These are phyloP conservation scores for Synaphobranchus kaupii DNA, from an alignment of 2,797 vertebrate genomes.

Conservation along the genomic window DNA sequence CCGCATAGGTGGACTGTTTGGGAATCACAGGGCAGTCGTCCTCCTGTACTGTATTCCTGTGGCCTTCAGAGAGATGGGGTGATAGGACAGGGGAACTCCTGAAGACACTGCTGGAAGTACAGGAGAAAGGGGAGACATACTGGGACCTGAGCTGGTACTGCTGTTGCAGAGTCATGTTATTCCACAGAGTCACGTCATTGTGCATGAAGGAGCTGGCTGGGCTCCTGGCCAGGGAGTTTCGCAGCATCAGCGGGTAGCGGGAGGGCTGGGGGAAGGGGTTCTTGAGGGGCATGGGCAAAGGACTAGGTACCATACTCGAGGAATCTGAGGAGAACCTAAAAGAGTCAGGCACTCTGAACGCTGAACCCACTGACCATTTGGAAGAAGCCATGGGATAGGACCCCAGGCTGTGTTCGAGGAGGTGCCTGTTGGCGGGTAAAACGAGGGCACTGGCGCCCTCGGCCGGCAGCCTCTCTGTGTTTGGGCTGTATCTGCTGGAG, in stretches of 20 bases:
- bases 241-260: constrained; percentile 91
- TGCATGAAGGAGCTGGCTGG: constrained; percentile 87
- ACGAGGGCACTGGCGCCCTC: constrained; percentile 77
- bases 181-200: constrained; percentile 94
- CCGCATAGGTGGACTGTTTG: constrained; percentile 87
- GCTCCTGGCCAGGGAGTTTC: constrained; percentile 87
- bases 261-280: constrained; percentile 89
- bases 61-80: constrained; percentile 80
- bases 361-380: constrained; percentile 96
- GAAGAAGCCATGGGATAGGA: constrained; percentile 89
- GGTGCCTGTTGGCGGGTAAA: constrained; percentile 84
- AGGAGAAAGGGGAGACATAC: constrained; percentile 88
- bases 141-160: constrained; percentile 95
- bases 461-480: constrained; percentile 68
- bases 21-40: constrained; percentile 82
- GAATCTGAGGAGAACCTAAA: constrained; percentile 87
- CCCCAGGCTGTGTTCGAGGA: constrained; percentile 87
- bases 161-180: constrained; percentile 96
- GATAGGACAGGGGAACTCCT: constrained; percentile 82
- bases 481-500: constrained; percentile 81
- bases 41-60: constrained; percentile 81
- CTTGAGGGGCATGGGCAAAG: constrained; percentile 85
- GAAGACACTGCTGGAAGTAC: constrained; percentile 78
- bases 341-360: constrained; percentile 92
- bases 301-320: constrained; percentile 71